Base-by-base conservation (phyloP, 2,888 invertebrate genomes). In the Chouioia cunea region DNA sequence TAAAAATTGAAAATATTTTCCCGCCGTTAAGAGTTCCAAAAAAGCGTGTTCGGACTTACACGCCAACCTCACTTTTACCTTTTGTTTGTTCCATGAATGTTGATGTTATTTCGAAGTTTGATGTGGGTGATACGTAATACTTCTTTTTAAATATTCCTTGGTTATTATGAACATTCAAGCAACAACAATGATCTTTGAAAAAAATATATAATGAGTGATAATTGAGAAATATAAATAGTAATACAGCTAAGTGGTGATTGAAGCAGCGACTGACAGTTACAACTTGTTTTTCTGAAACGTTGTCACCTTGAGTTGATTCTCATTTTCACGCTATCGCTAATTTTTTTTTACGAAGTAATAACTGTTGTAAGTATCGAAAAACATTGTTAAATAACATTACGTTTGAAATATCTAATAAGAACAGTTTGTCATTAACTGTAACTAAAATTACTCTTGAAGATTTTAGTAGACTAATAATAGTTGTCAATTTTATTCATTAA, bases 41-140 rank as follows among this genome's bases (percentile, higher is more conserved):
- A 50, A 43, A 14, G 15, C 44, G 12, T 48, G 36, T 36, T 36
- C 36, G 12, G 36, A 36, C 36, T 36, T 6, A 12, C 36, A 36
- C 36, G 18, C 46, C 53, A 67, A 67, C 67, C 67, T 67, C 67
- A 67, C 59, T 59, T 66, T 59, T 52, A 36, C 10, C 36, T 65
- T 66, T 52, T 18, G 16, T 65, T 65, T 50, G 43, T 27, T 15
- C 1, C 1, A 22, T n/a, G 43, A 10, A 18, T 56, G 15, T 53
- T 2, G 2, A 23, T 20, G 53, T 53, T 53, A 14, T 20, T 20
- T 4, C 18, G 22, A 27, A 15, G 23, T 10, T 1, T 27, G 8
- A 4, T 1, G 18, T 58, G 46, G 18, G 58, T 46, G n/a, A 47
- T n/a, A 18, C 15, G 47, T 4, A 44, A 8, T 18, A 23, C 23